Percentiles rank a stretch among this genome's conserved stretches.
These are phyloP conservation scores for Schizothorax lantsangensis DNA, from an alignment of 2,797 vertebrate genomes.

Conservation along the genomic window DNA sequence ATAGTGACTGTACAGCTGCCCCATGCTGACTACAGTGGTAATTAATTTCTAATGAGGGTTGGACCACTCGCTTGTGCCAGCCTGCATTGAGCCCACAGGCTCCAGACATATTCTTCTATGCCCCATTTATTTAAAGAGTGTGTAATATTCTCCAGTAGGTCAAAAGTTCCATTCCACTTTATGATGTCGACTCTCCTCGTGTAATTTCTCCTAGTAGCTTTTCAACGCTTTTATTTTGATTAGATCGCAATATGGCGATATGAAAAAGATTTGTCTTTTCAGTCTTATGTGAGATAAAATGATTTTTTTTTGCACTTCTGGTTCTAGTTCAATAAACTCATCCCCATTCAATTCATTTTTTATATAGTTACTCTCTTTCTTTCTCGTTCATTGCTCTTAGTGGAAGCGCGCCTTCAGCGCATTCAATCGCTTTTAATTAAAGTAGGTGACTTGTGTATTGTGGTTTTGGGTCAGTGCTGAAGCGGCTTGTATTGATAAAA, in stretches of 20 bases:
- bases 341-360: background rate
- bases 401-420: constrained; percentile 4
- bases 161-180: constrained; percentile 11
- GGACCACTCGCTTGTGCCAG: constrained; percentile 60
- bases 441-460: constrained; percentile 57
- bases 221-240: constrained; percentile 4
- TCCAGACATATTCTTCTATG: constrained; percentile 30
- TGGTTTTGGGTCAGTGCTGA: constrained; percentile 73
- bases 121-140: constrained; percentile 22
- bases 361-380: constrained; percentile 4
- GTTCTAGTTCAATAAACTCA: constrained; percentile 24
- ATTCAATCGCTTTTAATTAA: constrained; percentile 64
- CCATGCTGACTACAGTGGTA: constrained; percentile 58
- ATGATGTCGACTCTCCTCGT: background rate
- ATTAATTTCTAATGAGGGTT: constrained; percentile 71
- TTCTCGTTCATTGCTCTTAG: background rate
- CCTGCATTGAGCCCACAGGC: constrained; percentile 51
- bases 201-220: constrained; percentile 10
- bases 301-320: constrained; percentile 1
- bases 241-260: background rate
- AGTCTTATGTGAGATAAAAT: background rate
- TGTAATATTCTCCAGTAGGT: constrained; percentile 24
- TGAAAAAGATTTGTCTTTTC: constrained; percentile 14
- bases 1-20: constrained; percentile 58
- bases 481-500: constrained; percentile 75